Evolutionary conservation across 2,113 vertebrate species (phyloP).

Genomic region (Hyperopisus bebe): DNA sequence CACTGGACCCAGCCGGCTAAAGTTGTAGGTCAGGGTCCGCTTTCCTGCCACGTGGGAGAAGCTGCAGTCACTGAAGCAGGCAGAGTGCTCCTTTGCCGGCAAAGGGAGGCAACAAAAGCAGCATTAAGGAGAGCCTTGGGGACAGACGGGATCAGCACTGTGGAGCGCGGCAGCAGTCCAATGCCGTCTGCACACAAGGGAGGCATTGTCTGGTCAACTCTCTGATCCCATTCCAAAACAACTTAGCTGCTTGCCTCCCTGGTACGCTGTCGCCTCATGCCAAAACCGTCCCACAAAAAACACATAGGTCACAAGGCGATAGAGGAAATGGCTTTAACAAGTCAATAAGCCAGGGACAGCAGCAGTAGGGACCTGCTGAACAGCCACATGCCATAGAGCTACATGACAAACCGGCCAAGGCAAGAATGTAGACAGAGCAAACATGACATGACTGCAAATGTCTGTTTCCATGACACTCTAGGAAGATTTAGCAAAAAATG

Average conservation of each 20-base stretch:
- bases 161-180: neutral
- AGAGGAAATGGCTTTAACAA: neutral
- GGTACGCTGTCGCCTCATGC: neutral
- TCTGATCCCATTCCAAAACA: neutral
- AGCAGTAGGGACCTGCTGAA: neutral
- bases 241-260: neutral
- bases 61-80: constrained; percentile 86
- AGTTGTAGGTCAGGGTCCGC: constrained; percentile 74
- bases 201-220: neutral
- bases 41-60: constrained; percentile 71
- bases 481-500: neutral
- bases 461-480: neutral
- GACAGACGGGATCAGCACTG: neutral
- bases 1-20: constrained; percentile 69
- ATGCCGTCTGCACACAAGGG: neutral
- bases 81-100: constrained; percentile 73
- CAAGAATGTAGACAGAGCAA: neutral
- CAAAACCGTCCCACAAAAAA: neutral
- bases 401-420: neutral
- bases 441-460: neutral
- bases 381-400: neutral
- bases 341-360: neutral
- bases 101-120: constrained; percentile 16
- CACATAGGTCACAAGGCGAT: neutral
- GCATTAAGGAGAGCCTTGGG: neutral